Evolutionary conservation across 2,797 vertebrate species (phyloP), one percentile per base, ranked within the genome.

Genomic region (Hozukius guyotensis): DNA sequence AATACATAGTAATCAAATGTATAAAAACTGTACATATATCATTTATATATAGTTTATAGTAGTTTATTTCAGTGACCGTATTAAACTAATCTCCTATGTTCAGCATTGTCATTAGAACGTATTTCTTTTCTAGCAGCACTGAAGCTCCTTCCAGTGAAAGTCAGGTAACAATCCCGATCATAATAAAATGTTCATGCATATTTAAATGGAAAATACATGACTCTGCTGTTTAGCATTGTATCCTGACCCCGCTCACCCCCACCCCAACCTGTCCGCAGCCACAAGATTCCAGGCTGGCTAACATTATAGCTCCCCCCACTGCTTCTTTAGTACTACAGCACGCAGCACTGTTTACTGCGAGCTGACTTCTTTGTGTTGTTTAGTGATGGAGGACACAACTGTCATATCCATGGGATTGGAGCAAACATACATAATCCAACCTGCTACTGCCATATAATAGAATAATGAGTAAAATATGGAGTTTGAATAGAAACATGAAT

Each of bases 301-400:
- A 67, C 78, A 67, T 67, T 78, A 76, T n/a, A 77, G 80, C 85
- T 78, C 84, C 77, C 72, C 77, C 82, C 68, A 61, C 72, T 83
- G 84, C 64, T 46, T 36, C 61, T 31, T 20, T 4, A 55, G 52
- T 16, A 72, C 61, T n/a, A 78, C 77, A 83, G 60, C 84, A 83
- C n/a, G 67, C 49, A 20, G 1, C 27, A 2, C 4, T 22, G 34
- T 31, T 9, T 1, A 4, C 55, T 6, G 34, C 20, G n/a, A 34
- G 34, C 1, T 22, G 12, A 16, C 5, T n/a, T 25, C 22, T 82
- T 22, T 72, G 56, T 82, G 27, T 55, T 63, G 36, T 64, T 32
- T 59, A 32, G 29, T 38, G 20, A 62, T 46, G 12, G 52, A 22
- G 24, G 16, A 67, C 38, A 34, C 27, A 36, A 7, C 10, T 52